Base-by-base conservation (phyloP, 2,113 vertebrate genomes). In the Gavia stellata region DNA sequence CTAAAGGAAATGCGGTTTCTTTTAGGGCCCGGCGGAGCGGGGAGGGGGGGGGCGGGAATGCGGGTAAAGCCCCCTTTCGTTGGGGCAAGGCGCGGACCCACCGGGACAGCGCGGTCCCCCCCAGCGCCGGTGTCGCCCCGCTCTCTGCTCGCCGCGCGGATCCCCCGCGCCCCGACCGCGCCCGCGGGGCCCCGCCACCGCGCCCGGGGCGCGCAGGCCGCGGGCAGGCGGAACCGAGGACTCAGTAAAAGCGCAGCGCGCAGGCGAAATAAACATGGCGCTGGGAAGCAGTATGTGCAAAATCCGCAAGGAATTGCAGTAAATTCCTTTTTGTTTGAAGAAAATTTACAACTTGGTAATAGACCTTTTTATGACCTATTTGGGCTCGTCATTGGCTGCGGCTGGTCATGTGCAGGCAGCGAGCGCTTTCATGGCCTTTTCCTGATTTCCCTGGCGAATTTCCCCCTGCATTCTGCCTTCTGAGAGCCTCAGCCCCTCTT, bases 331-430 rank as follows among this genome's bases (percentile, higher is more conserved):
- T 99, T 99, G 99, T 99, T 99, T 98, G 99, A 98, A 99, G 99
- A 99, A 98, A 99, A 99, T 99, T 99, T 99, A 99, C 99, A 99
- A 98, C 99, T 99, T 98, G 98, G 99, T 98, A 99, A 99, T 99
- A 98, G 99, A 99, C 98, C 98, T 99, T 99, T 99, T 99, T 99
- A 99, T 99, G 99, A 98, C 99, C 98, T 98, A 98, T 98, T 98
- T 98, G 99, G 98, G 98, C 98, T 98, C 98, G 98, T 99, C 99
- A 99, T 99, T 99, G 99, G 99, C 99, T 99, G 99, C 98, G 98
- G 98, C 98, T 99, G 99, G 99, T 99, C 99, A 99, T 99, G 99
- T 99, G 99, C 98, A 98, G 98, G 98, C 99, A 98, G 98, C 98
- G 98, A 99, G 98, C 97, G 98, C 99, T 99, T 99, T 98, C 99